Base-by-base conservation (phyloP, 2,888 invertebrate genomes). In the Ametastegia equiseti region DNA sequence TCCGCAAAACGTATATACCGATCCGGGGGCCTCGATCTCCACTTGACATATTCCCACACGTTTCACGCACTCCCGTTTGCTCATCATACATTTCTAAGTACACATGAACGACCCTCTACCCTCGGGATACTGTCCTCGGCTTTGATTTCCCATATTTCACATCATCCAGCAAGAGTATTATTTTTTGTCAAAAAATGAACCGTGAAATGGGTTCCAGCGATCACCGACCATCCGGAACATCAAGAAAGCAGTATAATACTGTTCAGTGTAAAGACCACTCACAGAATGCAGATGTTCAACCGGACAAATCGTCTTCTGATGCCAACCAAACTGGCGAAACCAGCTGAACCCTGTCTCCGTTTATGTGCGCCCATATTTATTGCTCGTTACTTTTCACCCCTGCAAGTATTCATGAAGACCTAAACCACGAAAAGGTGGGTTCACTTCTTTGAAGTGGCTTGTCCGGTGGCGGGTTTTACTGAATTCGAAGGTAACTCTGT, bases 341-440 rank as follows among this genome's bases (percentile, higher is more conserved):
- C 71, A 71, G 27, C 71, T 71, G 71, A 47, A 71, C 45, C 71
- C 60, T 30, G 60, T 13, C 42, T 42, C 19, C 67, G 23, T 39
- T 36, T 42, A 67, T 39, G 36, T 39, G 19, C 23, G 2, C 65
- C 19, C 65, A 39, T 47, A 71, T 71, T 71, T 47, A 71, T 47
- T 47, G 71, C 71, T 71, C 71, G 71, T 71, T 71, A 71, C 30
- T 71, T 71, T 71, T 30, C 19, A 71, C 45, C 71, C 45, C 71
- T 45, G 54, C 23, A 54, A 23, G 54, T 54, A 54, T 54, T 54
- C 54, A 54, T 54, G 54, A 3, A 23, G 11, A 42, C 19, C 11
- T 11, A 23, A 54, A 19, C 23, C 54, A 54, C 54, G 19, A 54
- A 54, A 54, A 23, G n/a, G 23, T 19, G 54, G 23, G 54, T 54